A percentile compares a stretch with the other conserved stretches of the same genome.
These are phyloP conservation scores for Rhodeus uyekii DNA, from an alignment of 2,797 vertebrate species.

Conservation along the genomic window DNA sequence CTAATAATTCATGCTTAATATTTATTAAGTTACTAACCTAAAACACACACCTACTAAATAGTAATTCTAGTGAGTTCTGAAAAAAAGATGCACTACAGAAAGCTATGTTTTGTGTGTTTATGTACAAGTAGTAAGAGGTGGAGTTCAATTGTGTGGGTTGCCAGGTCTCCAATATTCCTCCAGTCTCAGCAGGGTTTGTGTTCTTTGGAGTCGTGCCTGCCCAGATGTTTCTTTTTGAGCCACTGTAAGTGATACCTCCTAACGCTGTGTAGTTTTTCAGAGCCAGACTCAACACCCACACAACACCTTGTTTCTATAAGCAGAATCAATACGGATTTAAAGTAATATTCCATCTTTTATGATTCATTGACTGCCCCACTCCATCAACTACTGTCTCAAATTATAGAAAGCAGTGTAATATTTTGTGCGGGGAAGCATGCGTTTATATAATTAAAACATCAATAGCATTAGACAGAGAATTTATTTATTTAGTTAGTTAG, in stretches of 20 bases:
- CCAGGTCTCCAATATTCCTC: slow-evolving; percentile 68
- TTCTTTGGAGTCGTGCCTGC: slow-evolving; percentile 75
- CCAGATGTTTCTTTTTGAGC: slow-evolving; percentile 84
- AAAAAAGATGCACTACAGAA: slow-evolving; percentile 42
- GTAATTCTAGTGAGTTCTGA: neutral
- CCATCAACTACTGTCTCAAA: slow-evolving; percentile 65
- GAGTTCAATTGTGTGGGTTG: slow-evolving; percentile 72
- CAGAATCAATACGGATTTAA: slow-evolving; percentile 74
- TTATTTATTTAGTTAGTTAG: neutral
- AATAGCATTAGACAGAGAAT: slow-evolving; percentile 70
- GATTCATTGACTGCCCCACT: slow-evolving; percentile 59
- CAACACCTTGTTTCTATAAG: slow-evolving; percentile 72
- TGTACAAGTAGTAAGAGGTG: slow-evolving; percentile 52
- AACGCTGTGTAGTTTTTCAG: slow-evolving; percentile 76
- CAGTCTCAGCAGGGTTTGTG: slow-evolving; percentile 71
- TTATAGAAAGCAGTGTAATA: slow-evolving; percentile 63
- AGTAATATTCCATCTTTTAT: slow-evolving; percentile 67
- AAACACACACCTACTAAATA: slow-evolving; percentile 30
- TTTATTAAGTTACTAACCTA: slow-evolving; percentile 43
- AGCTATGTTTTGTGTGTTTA: slow-evolving; percentile 30
- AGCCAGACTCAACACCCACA: slow-evolving; percentile 73
- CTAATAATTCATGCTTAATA: slow-evolving; percentile 52
- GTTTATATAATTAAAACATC: slow-evolving; percentile 51
- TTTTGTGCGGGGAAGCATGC: slow-evolving; percentile 44
- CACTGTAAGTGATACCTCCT: slow-evolving; percentile 79